These are phyloP conservation scores for Chaenocephalus aceratus DNA, from an alignment of 2,113 vertebrate genomes.

Conservation along the genomic window DNA sequence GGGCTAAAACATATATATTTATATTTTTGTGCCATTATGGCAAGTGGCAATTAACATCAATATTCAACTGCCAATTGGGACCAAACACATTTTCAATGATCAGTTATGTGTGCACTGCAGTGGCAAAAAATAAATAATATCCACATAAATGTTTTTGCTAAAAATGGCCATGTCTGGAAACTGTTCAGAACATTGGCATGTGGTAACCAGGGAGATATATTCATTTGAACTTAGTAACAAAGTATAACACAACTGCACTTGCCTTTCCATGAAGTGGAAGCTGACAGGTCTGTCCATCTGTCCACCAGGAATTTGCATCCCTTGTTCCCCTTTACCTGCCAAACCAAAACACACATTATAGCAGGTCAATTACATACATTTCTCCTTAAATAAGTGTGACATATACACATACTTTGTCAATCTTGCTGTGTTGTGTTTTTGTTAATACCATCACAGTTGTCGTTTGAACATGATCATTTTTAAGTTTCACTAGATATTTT, in stretches of 20 bases:
- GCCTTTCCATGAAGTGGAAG: constrained; percentile 75
- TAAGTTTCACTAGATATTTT: neutral
- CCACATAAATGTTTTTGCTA: no score
- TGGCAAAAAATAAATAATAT: neutral
- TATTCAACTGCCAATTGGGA: neutral
- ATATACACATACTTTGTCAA: neutral
- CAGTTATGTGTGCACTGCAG: neutral
- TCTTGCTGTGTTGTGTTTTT: neutral
- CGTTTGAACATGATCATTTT: fast-evolving
- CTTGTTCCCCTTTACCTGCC: constrained; percentile 73
- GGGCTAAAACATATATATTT: no score
- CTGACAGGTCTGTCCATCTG: constrained; percentile 66
- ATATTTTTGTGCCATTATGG: neutral
- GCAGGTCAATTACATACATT: neutral
- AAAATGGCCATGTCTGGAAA: neutral
- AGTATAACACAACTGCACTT: neutral
- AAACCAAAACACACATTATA: neutral
- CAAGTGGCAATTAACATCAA: neutral
- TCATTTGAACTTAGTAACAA: neutral
- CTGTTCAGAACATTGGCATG: neutral
- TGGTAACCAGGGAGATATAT: neutral
- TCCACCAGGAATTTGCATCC: constrained; percentile 61
- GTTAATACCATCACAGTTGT: neutral
- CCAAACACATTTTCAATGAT: neutral
- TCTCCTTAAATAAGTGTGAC: neutral